Evolutionary conservation across 2,113 vertebrate species (phyloP).

Genomic region (Aegithalos caudatus): DNA sequence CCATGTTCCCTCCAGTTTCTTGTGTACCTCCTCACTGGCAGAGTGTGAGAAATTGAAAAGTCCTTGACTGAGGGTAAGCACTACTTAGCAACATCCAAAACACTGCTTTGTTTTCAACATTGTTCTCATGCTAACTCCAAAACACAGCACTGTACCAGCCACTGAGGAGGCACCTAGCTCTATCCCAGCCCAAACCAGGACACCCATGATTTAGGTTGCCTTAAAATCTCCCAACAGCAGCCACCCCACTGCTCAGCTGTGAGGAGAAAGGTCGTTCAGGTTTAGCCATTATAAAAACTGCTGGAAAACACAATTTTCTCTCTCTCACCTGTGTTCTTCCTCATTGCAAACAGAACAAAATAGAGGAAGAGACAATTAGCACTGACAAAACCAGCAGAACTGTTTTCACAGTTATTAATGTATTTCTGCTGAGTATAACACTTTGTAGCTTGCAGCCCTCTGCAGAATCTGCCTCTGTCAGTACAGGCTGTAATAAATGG

Average conservation of each 20-base stretch:
- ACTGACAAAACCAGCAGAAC: neutral
- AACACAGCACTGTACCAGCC: neutral
- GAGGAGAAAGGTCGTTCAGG: neutral
- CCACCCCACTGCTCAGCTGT: neutral
- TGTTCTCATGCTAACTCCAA: neutral
- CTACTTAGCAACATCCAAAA: neutral
- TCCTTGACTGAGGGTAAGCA: neutral
- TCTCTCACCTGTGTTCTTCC: neutral
- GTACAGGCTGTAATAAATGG: neutral
- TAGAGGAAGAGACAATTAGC: neutral
- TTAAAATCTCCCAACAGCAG: neutral
- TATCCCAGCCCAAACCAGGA: neutral
- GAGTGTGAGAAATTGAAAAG: neutral
- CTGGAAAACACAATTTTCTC: neutral
- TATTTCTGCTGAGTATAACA: neutral
- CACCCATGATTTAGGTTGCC: neutral
- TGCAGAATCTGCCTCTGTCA: neutral
- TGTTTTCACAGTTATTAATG: neutral
- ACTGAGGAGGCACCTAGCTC: neutral
- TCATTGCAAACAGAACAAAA: neutral
- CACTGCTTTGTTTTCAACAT: accelerated
- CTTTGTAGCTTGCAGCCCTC: neutral
- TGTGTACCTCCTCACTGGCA: neutral
- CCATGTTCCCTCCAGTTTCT: neutral
- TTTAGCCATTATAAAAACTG: neutral